Evolutionary conservation across 2,113 vertebrate genomes (phyloP).

Genomic region (Centropus bengalensis): DNA sequence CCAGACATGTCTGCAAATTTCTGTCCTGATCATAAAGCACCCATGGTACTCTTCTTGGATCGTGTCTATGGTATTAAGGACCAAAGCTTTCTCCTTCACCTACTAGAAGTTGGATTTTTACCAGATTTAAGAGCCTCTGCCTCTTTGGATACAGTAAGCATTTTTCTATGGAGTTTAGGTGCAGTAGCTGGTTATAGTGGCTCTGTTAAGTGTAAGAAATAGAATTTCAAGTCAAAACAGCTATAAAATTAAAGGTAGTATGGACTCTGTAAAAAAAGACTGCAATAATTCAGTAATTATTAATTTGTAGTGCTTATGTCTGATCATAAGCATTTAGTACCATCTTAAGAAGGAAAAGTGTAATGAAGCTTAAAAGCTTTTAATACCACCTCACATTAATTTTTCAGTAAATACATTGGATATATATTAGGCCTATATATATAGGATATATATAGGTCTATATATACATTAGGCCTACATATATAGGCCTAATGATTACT

Average conservation of each 20-base stretch:
- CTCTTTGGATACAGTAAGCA: conserved; percentile 91
- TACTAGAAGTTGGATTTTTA: conserved; percentile 96
- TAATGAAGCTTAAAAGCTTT: neutral
- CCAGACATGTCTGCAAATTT: conserved; percentile 95
- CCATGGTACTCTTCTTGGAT: conserved; percentile 98
- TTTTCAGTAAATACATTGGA: neutral
- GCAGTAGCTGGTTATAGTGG: neutral
- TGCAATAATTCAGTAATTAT: neutral
- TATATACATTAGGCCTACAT: too few relatives aligned
- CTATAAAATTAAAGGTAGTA: neutral
- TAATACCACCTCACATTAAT: neutral
- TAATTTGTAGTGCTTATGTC: neutral
- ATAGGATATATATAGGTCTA: too few relatives aligned
- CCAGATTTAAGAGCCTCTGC: conserved; percentile 93
- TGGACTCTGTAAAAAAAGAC: neutral
- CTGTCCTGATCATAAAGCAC: conserved; percentile 97
- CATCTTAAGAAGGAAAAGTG: neutral
- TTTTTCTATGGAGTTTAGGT: neutral
- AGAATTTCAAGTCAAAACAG: neutral
- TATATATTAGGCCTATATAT: neutral
- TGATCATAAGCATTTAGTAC: neutral
- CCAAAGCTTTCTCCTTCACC: conserved; percentile 93
- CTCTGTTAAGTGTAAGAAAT: neutral
- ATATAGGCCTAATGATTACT: neutral
- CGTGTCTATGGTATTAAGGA: conserved; percentile 96